Conservation (phyloP, 2,797 vertebrate species). For the Macropus fuliginosus region DNA sequence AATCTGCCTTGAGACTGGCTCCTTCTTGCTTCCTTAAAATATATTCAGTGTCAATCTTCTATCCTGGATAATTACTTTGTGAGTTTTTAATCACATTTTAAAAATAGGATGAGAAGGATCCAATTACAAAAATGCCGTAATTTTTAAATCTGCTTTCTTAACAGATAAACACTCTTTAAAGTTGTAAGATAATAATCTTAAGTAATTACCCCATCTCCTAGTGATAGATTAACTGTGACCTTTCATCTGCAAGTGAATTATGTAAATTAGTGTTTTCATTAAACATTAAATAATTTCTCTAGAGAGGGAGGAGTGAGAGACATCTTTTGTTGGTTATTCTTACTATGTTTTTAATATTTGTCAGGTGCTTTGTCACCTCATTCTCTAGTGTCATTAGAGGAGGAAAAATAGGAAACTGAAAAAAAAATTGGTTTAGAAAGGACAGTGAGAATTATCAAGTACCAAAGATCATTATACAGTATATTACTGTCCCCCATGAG, state of each 20-base stretch:
- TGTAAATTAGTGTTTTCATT: conserved; percentile 82
- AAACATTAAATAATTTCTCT: conserved; percentile 81
- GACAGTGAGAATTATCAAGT: neutral
- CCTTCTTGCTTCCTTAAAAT: neutral
- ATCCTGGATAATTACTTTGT: neutral
- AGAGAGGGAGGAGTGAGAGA: conserved; percentile 66
- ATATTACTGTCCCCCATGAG: neutral
- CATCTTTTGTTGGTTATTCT: conserved; percentile 58
- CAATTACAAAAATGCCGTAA: conserved; percentile 70
- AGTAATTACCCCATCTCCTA: conserved; percentile 75
- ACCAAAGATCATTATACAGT: neutral
- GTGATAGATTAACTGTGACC: conserved; percentile 76
- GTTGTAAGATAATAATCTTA: conserved; percentile 71
- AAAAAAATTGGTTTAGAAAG: conserved; percentile 15
- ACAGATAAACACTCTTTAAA: conserved; percentile 72
- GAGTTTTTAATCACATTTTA: conserved; percentile 19
- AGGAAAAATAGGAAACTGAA: conserved; percentile 1
- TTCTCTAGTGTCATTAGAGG: neutral
- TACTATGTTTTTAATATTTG: conserved; percentile 74
- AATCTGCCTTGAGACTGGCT: neutral
- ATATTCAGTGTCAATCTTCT: neutral
- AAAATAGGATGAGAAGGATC: conserved; percentile 69
- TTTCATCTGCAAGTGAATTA: conserved; percentile 77
- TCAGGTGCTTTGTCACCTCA: conserved; percentile 20
- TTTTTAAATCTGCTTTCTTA: conserved; percentile 72